phyloP scores from a whole-genome alignment of 2,888 invertebrate species.

The Strigamia crassipes region DNA sequence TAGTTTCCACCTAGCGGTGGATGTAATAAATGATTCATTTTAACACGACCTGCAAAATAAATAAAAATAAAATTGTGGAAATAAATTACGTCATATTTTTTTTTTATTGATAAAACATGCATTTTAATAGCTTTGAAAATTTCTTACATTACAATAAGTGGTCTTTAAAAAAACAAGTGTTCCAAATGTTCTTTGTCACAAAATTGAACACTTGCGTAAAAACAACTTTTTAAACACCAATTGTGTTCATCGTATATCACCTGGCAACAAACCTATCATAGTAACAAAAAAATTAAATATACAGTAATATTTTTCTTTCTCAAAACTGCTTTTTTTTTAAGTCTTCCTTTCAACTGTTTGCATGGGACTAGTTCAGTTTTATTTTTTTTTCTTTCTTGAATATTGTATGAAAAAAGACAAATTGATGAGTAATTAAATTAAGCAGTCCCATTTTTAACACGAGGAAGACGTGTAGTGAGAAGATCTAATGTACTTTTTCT shows the following conservation, averaged over 20 bases:
- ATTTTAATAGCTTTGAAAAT: constrained; percentile 35
- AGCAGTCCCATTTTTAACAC: constrained; percentile 28
- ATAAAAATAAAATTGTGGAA: background rate
- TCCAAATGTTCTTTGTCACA: constrained; percentile 32
- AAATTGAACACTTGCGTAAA: constrained; percentile 24
- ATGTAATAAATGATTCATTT: too few species aligned
- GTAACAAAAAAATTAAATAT: constrained; percentile 30
- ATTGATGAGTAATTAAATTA: constrained; percentile 16
- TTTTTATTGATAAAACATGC: constrained; percentile 36
- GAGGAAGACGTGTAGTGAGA: constrained; percentile 34
- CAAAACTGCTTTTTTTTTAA: constrained; percentile 32
- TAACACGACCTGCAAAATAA: too few species aligned
- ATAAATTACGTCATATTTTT: background rate
- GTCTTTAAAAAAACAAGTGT: constrained; percentile 19
- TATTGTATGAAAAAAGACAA: background rate
- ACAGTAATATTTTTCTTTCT: constrained; percentile 17
- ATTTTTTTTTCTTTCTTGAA: background rate
- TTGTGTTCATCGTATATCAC: constrained; percentile 37
- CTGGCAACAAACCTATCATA: constrained; percentile 18
- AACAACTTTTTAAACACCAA: constrained; percentile 26
- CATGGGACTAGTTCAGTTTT: constrained; percentile 4
- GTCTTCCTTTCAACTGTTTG: constrained; percentile 24
- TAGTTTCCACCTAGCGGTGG: too few species aligned
- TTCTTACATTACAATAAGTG: constrained; percentile 38
- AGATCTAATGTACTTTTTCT: constrained; percentile 4